phyloP scores from a whole-genome alignment of 2,113 vertebrate genomes.

The Meles meles region DNA sequence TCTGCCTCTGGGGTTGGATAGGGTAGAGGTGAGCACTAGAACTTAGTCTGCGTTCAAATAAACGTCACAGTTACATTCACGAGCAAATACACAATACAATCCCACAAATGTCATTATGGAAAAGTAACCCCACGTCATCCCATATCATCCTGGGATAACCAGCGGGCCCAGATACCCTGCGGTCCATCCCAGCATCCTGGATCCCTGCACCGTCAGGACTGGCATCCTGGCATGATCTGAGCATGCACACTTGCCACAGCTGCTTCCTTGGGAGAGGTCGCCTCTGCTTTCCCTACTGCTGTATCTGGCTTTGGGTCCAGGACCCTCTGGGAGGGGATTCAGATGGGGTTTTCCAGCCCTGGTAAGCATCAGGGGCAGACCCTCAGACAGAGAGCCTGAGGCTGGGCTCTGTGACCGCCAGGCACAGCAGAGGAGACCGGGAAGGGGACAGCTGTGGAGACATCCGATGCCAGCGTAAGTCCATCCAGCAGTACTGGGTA shows the following conservation, averaged over 20 bases:
- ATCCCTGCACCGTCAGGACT: rapidly evolving
- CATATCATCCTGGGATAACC: neutral
- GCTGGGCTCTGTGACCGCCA: neutral
- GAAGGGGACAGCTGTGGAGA: neutral
- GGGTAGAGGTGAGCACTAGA: neutral
- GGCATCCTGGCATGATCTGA: neutral
- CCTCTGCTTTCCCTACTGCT: neutral
- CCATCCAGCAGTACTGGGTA: neutral
- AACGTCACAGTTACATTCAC: neutral
- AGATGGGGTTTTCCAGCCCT: neutral
- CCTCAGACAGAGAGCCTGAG: neutral
- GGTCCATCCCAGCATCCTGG: neutral
- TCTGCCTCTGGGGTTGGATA: neutral
- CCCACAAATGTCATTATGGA: neutral
- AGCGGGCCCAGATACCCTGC: neutral
- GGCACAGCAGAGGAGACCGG: neutral
- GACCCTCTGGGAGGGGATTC: neutral
- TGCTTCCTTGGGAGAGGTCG: neutral
- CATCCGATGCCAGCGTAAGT: neutral
- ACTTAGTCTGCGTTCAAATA: neutral
- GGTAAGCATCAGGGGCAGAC: neutral
- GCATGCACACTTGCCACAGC: neutral
- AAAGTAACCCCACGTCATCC: neutral
- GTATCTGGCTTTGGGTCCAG: neutral
- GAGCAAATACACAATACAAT: neutral